Evolutionary conservation across 2,113 vertebrate species (phyloP).

Genomic region (Panthera tigris): DNA sequence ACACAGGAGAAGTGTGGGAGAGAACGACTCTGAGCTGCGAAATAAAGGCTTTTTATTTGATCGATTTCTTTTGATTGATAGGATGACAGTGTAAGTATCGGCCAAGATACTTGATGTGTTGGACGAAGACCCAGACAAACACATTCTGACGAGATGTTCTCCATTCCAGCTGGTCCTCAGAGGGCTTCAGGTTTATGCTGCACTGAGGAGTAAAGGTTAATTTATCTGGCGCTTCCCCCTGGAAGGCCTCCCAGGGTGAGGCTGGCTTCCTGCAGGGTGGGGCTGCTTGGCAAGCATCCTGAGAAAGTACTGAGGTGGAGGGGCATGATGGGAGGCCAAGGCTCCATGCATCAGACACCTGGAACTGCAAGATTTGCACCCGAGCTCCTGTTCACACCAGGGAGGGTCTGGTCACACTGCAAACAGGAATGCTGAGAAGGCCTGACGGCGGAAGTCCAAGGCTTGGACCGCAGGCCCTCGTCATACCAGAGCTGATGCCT

Average conservation of each 20-base stretch:
- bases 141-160: neutral
- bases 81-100: neutral
- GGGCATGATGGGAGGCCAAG: neutral
- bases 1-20: neutral
- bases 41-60: neutral
- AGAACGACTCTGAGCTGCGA: neutral
- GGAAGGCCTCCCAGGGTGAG: slow-evolving; percentile 31
- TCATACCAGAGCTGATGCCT: neutral
- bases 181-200: neutral
- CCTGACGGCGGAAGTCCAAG: neutral
- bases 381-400: neutral
- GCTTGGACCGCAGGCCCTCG: neutral
- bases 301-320: neutral
- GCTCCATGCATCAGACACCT: neutral
- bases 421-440: neutral
- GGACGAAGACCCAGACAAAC: neutral
- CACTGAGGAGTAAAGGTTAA: neutral
- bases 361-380: neutral
- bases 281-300: neutral
- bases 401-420: neutral
- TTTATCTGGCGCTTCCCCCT: neutral
- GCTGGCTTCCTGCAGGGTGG: neutral
- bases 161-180: neutral
- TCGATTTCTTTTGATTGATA: neutral
- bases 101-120: neutral